phyloP scores from a whole-genome alignment of 2,113 vertebrate species.

The Melanostigma gelatinosum region DNA sequence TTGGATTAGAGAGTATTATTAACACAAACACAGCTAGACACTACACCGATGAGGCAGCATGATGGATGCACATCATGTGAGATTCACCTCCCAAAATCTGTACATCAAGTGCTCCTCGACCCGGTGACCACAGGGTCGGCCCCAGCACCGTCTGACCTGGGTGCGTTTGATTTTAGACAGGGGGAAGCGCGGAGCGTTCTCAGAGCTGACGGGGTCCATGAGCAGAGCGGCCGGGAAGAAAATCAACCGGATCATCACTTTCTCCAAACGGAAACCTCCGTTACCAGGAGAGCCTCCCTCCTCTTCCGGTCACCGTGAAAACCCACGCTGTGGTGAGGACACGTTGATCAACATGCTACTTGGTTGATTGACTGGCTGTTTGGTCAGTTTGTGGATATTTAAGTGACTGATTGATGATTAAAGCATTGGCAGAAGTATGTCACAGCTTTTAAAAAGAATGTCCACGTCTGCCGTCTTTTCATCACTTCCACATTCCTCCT shows the following conservation, averaged over 20 bases:
- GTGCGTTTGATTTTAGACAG: slow-evolving; percentile 81
- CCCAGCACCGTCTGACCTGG: not conserved
- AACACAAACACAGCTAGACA: not conserved
- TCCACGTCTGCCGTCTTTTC: no score
- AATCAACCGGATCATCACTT: slow-evolving; percentile 97
- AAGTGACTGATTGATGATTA: not conserved
- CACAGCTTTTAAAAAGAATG: not conserved
- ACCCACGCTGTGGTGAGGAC: slow-evolving; percentile 90
- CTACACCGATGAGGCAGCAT: not conserved
- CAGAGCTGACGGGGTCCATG: slow-evolving; percentile 94
- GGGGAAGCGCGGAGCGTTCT: slow-evolving; percentile 90
- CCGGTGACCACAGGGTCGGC: not conserved
- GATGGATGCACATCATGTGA: not conserved
- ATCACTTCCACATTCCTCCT: not conserved
- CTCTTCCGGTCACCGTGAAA: slow-evolving; percentile 85
- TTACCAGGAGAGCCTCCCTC: slow-evolving; percentile 84
- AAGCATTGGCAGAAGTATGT: not conserved
- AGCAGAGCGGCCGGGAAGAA: slow-evolving; percentile 94
- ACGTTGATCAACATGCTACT: not conserved
- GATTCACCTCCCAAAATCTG: not conserved
- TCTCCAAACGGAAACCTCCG: slow-evolving; percentile 93
- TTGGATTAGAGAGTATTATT: not conserved
- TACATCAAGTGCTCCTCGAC: not conserved
- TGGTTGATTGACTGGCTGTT: not conserved
- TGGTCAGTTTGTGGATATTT: not conserved